These are phyloP conservation scores for Prionchulus punctatus DNA, from an alignment of 2,888 invertebrate species.

Conservation along the genomic window DNA sequence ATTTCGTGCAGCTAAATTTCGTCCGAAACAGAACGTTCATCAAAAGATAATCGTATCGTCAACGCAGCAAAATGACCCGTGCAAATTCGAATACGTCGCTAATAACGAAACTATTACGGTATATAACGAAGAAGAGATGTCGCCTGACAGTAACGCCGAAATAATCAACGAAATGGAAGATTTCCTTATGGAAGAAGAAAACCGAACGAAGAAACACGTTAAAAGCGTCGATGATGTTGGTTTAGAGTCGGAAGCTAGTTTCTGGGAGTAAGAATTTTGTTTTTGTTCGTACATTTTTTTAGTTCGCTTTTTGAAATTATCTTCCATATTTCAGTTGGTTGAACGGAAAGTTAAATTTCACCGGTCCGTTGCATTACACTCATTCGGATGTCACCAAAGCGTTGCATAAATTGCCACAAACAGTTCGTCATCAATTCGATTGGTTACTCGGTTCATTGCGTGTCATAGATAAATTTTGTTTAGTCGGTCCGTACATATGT, in stretches of 20 bases:
- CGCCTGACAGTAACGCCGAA: too few relatives aligned
- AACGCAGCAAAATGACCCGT: too few relatives aligned
- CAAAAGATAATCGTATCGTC: too few relatives aligned
- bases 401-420: neutral
- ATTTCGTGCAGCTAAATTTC: neutral
- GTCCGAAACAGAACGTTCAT: too few relatives aligned
- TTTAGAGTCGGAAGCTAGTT: neutral
- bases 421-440: neutral
- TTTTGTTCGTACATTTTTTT: neutral
- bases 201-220: neutral
- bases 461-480: neutral
- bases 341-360: neutral
- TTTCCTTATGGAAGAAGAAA: too few relatives aligned
- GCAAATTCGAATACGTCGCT: too few relatives aligned
- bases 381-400: neutral
- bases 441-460: slow-evolving; percentile 1
- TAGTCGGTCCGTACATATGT: slow-evolving; percentile 1
- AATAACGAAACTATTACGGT: too few relatives aligned
- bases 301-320: neutral
- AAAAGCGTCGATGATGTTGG: slow-evolving; percentile 1
- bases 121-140: too few relatives aligned
- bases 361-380: slow-evolving; percentile 1
- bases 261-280: neutral
- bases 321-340: neutral
- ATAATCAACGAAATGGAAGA: too few relatives aligned